Conservation (phyloP, 2,113 vertebrate species). For the Canis aureus region DNA sequence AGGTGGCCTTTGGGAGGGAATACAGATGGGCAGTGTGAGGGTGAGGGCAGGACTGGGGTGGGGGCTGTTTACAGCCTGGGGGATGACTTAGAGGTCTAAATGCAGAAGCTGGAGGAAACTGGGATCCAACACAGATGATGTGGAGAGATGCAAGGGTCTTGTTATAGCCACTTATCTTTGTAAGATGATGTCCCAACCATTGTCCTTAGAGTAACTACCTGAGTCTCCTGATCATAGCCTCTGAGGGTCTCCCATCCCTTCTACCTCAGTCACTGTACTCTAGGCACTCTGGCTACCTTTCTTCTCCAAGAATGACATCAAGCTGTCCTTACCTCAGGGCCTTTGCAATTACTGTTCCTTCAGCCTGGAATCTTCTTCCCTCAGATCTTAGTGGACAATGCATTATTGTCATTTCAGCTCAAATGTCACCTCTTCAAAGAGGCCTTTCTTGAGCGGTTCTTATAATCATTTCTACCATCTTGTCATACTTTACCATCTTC, state of each 20-base stretch:
- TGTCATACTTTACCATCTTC: background rate
- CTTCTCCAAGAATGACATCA: background rate
- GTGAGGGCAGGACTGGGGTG: background rate
- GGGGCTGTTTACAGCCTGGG: background rate
- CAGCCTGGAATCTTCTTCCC: background rate
- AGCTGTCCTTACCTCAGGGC: background rate
- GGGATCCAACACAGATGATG: background rate
- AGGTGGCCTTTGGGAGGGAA: background rate
- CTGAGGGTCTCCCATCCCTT: background rate
- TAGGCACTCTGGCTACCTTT: background rate
- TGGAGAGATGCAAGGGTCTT: background rate
- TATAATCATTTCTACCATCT: background rate
- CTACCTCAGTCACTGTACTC: background rate
- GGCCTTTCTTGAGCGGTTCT: background rate
- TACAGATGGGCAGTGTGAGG: background rate
- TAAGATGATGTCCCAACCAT: background rate
- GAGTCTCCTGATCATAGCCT: background rate
- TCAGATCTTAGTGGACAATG: background rate
- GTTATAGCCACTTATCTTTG: background rate
- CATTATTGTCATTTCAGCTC: background rate
- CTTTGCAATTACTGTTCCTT: background rate
- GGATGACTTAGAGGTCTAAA: background rate
- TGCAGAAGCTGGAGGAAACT: background rate
- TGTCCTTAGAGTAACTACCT: background rate
- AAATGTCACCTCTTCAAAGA: background rate